These are phyloP conservation scores for Mobula hypostoma DNA, from an alignment of 2,113 vertebrate genomes.

Conservation along the genomic window DNA sequence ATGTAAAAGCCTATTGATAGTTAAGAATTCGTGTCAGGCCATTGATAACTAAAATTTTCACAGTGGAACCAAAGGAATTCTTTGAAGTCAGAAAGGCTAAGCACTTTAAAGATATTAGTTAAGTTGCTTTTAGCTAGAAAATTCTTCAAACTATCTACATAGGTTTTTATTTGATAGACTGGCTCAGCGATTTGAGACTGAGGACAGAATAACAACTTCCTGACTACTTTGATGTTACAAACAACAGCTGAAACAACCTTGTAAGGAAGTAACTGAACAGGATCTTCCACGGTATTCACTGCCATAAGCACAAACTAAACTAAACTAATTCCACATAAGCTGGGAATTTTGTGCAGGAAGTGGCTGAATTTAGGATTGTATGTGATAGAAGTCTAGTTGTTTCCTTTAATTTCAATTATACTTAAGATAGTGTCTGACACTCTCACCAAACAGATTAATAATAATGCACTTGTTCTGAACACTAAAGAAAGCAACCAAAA, in stretches of 20 bases:
- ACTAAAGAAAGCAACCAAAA: neutral
- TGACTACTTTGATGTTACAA: constrained; percentile 25
- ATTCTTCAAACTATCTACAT: constrained; percentile 7
- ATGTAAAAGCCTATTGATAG: constrained; percentile 23
- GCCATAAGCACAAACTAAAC: neutral
- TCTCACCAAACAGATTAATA: constrained; percentile 4
- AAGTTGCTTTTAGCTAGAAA: neutral
- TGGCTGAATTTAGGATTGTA: neutral
- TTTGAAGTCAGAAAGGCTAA: neutral
- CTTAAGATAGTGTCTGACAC: neutral
- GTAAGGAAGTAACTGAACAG: neutral
- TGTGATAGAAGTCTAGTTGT: neutral
- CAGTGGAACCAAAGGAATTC: constrained; percentile 17
- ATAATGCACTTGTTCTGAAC: neutral
- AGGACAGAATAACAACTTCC: neutral
- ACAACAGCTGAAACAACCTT: constrained; percentile 25
- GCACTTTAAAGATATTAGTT: constrained; percentile 13
- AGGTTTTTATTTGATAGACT: neutral
- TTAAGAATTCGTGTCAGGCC: constrained; percentile 24
- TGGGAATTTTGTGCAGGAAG: neutral
- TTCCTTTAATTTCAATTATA: neutral
- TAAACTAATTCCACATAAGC: neutral
- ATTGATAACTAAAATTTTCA: constrained; percentile 16
- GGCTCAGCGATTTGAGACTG: constrained; percentile 23
- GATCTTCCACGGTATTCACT: constrained; percentile 1